Percentiles rank a stretch among this genome's conserved stretches.
Evolutionary conservation across 2,888 invertebrate species (phyloP).

Genomic region (Leptopterna dolabrata): DNA sequence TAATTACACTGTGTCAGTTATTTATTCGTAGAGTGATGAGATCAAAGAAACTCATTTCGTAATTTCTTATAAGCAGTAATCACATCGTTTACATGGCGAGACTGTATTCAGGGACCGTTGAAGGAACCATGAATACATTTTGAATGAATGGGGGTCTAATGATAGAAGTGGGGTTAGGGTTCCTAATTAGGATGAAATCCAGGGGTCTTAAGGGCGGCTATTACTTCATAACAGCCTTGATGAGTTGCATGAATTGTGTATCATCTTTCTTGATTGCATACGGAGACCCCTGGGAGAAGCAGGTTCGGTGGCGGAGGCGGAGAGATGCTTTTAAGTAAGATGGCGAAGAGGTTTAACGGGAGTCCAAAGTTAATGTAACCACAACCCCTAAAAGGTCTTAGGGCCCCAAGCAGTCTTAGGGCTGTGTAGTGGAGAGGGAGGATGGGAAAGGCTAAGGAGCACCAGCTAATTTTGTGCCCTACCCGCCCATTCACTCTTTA

Average conservation of each 20-base stretch:
- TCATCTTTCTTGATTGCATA: constrained; percentile 61
- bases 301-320: constrained; percentile 6
- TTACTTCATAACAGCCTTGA: constrained; percentile 57
- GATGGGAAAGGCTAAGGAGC: constrained; percentile 18
- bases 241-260: constrained; percentile 61
- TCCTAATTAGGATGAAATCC: constrained; percentile 55
- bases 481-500: constrained; percentile 20
- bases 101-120: background rate
- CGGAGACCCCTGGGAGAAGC: constrained; percentile 23
- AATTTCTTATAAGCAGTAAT: background rate
- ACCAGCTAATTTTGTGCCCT: constrained; percentile 42
- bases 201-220: constrained; percentile 54
- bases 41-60: background rate
- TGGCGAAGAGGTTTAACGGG: constrained; percentile 47
- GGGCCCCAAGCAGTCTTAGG: constrained; percentile 47
- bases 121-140: constrained; percentile 46
- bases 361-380: constrained; percentile 61
- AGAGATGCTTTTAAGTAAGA: constrained; percentile 54
- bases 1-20: too few species aligned
- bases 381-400: constrained; percentile 57
- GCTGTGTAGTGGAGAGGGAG: background rate
- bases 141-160: constrained; percentile 41
- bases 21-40: too few species aligned
- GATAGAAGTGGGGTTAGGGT: constrained; percentile 43
- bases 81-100: constrained; percentile 2